phyloP scores from a whole-genome alignment of 2,797 vertebrate genomes.

The Helicolenus hilgendorfi region DNA sequence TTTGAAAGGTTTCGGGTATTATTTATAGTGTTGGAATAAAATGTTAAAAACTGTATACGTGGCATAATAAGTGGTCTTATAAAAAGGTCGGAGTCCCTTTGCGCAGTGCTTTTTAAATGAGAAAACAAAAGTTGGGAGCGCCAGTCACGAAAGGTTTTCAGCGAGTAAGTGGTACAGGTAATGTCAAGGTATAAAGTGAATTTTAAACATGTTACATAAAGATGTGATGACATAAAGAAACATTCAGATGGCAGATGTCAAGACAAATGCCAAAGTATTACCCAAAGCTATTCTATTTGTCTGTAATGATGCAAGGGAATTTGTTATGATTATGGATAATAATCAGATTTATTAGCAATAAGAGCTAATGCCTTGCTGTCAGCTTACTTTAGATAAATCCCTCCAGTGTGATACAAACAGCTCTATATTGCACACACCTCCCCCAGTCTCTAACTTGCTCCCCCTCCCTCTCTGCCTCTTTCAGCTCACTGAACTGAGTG shows the following conservation, averaged over 20 bases:
- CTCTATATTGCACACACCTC: constrained; percentile 57
- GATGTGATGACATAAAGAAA: neutral
- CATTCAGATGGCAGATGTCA: constrained; percentile 1
- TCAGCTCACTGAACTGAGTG: constrained; percentile 90
- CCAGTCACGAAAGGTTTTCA: neutral
- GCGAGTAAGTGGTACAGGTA: neutral
- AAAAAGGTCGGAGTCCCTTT: constrained; percentile 10
- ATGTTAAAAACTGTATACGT: constrained; percentile 43
- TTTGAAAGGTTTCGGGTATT: constrained; percentile 68
- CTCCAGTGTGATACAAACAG: constrained; percentile 69
- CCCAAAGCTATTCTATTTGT: constrained; percentile 39
- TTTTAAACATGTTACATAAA: constrained; percentile 15
- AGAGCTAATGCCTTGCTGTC: constrained; percentile 57
- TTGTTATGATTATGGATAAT: constrained; percentile 56
- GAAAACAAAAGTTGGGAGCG: constrained; percentile 26
- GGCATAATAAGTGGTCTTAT: constrained; percentile 33
- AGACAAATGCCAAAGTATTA: constrained; percentile 19
- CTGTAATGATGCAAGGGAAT: constrained; percentile 53
- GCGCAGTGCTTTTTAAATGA: neutral
- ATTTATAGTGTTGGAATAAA: constrained; percentile 65
- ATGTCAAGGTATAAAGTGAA: neutral
- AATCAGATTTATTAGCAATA: constrained; percentile 65
- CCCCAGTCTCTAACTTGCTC: constrained; percentile 52
- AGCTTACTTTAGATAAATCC: constrained; percentile 65
- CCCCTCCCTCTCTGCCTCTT: constrained; percentile 76